Percentiles rank a stretch among this genome's conserved stretches.
These are phyloP conservation scores for Caenorhabditis virilis DNA, from an alignment of 2,888 invertebrate genomes.

Conservation along the genomic window DNA sequence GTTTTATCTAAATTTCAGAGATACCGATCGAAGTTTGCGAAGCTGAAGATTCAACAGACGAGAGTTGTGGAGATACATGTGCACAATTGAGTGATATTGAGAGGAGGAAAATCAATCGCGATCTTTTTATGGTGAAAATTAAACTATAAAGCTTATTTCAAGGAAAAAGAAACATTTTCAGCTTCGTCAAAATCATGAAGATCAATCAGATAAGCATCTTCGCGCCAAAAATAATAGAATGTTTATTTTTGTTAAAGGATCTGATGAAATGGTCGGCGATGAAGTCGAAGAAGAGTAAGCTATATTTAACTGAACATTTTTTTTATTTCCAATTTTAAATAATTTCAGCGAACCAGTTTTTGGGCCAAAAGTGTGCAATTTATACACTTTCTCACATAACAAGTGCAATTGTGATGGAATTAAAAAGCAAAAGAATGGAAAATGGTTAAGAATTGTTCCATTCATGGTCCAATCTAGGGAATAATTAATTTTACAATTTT, in stretches of 20 bases:
- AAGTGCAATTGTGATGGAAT: constrained; percentile 28
- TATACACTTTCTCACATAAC: constrained; percentile 25
- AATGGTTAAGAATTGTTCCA: constrained; percentile 35
- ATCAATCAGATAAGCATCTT: constrained; percentile 9
- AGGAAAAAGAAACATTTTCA: background rate
- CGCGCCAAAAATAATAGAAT: constrained; percentile 30
- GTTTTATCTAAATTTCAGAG: too few relatives aligned
- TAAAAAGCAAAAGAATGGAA: constrained; percentile 7
- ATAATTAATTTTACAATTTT: constrained; percentile 9
- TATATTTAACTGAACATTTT: background rate
- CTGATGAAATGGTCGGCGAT: constrained; percentile 28
- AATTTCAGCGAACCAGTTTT: constrained; percentile 27
- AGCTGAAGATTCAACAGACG: constrained; percentile 23
- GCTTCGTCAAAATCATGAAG: background rate
- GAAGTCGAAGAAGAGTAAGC: constrained; percentile 34
- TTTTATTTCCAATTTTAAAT: background rate
- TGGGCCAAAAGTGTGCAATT: constrained; percentile 1
- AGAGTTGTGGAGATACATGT: constrained; percentile 34
- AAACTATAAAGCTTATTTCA: background rate
- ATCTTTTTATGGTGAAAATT: constrained; percentile 21
- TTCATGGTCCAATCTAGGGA: constrained; percentile 28
- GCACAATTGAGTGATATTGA: constrained; percentile 30
- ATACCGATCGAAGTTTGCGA: constrained; percentile 34
- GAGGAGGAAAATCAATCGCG: constrained; percentile 26
- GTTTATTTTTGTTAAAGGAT: constrained; percentile 32